Base-by-base conservation (phyloP, 2,797 vertebrate genomes). In the Muscicapa striata region DNA sequence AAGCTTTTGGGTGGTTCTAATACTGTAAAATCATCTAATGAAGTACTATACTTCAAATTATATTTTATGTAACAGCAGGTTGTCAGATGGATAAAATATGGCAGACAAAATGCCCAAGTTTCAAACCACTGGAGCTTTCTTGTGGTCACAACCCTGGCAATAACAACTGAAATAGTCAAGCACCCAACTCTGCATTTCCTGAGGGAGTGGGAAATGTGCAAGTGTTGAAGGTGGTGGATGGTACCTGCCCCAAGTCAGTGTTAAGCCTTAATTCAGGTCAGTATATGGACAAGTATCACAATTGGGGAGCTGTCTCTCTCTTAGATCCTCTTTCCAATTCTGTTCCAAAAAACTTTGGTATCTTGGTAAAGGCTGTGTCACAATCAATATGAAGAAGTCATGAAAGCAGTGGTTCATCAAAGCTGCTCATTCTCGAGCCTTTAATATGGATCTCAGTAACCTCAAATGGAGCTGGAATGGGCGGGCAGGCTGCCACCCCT, bases 1-100 rank as follows among this genome's bases (percentile, higher is more conserved):
- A 94, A 96, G 93, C 72, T 87, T 96, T 88, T 84, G 91, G 91
- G 91, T 93, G 89, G 63, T 62, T 86, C 46, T 43, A 90, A 62
- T 55, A 63, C 59, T 80, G 57, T 55, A 87, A 87, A 95, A 91
- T 57, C 75, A 73, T 74, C 79, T 86, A 87, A 93, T 80, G 70
- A 95, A 94, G 67, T 32, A 79, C 48, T 57, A 36, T 49, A 82
- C 48, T 80, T 87, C 58, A n/a, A 82, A 89, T 52, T 66, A 46
- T 30, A 74, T 84, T 94, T 79, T 77, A 73, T 62, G 24, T 62
- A 79, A 83, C 59, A 80, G 67, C 61, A 84, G 62, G 55, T 85
- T 91, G 51, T 68, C 11, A 1, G 51, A 81, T 24, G 23, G 54
- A 69, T 73, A 87, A 87, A 92, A 86, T 15, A 79, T 1, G 11